Evolutionary conservation across 2,797 vertebrate species (phyloP), one percentile per base, ranked within the genome.

Genomic region (Rhyacichthys aspro): DNA sequence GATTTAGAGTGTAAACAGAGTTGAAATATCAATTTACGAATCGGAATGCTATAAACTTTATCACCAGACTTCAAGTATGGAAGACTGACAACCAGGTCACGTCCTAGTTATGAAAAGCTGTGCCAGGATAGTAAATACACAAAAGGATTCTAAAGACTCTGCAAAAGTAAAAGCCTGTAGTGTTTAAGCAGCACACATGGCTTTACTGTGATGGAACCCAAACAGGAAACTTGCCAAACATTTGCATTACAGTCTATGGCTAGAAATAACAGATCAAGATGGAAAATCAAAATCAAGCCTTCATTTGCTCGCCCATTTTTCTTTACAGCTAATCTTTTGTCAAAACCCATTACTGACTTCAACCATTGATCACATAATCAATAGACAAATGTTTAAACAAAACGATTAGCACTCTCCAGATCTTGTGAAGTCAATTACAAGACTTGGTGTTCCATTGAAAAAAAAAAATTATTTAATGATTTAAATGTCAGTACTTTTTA

Each of bases 321-420:
- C 12, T 41, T 28, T 39, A 53, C 17, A 23, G 50, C 36, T 39
- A 39, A 39, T 53, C 37, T 53, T 53, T 53, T 53, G 50, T 53
- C 39, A 17, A 39, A 18, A 53, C 36, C 36, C 17, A 39, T 53
- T 37, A 53, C 39, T 53, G 50, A 53, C 50, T 41, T 10, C 16
- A 19, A 41, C 50, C 50, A 53, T 53, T 23, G 50, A 53, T 39
- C 50, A 53, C 18, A 23, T 17, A 53, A 53, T 53, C 50, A 39
- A 53, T 53, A 23, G 50, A 53, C 37, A 53, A 53, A 53, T 53
- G 50, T 53, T 53, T 53, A 53, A 53, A 53, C 36, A 41, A 39
- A 53, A 53, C 39, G 50, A 41, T 53, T 53, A 53, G 50, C 50
- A 39, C 50, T 53, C n/a, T 32, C 17, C 36, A 39, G 37, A 8